These are phyloP conservation scores for Heliconius hortense DNA, from an alignment of 2,888 invertebrate species.

Conservation along the genomic window DNA sequence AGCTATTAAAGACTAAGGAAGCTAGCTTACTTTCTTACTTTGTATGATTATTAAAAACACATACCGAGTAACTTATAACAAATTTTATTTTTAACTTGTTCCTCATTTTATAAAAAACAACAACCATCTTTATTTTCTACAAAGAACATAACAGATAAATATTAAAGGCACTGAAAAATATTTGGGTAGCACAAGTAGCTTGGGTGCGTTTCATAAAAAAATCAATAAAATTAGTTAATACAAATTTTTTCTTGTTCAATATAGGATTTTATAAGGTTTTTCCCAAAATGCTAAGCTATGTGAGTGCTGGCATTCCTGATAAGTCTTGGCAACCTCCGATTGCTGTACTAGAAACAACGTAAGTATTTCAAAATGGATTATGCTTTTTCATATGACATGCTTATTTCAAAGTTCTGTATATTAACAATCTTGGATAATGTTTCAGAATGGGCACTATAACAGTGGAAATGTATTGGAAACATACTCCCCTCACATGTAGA, in stretches of 20 bases:
- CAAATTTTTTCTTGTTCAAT: not conserved
- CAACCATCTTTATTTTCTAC: not conserved
- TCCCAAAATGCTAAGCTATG: constrained; percentile 70
- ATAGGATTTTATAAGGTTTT: constrained; percentile 3
- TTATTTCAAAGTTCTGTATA: not conserved
- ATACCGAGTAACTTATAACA: not conserved
- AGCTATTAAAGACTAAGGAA: too few relatives aligned
- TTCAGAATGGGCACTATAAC: constrained; percentile 95
- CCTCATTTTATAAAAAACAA: not conserved
- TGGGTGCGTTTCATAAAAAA: not conserved
- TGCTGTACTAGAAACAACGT: constrained; percentile 92
- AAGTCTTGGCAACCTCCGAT: constrained; percentile 94
- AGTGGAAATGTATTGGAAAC: constrained; percentile 98
- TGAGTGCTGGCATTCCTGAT: constrained; percentile 89
- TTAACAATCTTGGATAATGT: not conserved
- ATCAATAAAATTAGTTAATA: not conserved
- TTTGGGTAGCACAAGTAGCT: not conserved
- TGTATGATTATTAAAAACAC: too few relatives aligned
- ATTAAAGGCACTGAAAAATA: not conserved
- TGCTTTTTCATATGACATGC: not conserved
- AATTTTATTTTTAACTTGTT: not conserved
- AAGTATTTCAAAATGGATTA: constrained; percentile 55
- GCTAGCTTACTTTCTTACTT: too few relatives aligned
- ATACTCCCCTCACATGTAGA: constrained; percentile 97
- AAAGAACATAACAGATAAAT: not conserved